Conservation (phyloP, 2,888 invertebrate genomes). For the Philaethria dido region DNA sequence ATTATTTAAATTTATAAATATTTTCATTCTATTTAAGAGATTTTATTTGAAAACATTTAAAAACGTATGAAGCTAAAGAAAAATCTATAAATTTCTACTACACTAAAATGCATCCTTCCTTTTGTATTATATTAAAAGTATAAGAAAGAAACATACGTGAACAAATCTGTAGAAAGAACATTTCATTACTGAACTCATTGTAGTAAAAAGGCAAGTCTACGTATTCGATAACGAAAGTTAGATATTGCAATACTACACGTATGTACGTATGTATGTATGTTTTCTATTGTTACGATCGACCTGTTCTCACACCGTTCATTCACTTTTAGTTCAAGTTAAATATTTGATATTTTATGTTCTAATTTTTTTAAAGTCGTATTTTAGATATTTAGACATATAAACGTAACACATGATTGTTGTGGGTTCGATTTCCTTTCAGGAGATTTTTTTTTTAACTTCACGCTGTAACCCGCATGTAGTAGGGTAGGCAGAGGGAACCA, state of each 20-base stretch:
- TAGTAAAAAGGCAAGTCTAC: conserved; percentile 10
- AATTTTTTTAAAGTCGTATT: no score
- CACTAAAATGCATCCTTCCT: neutral
- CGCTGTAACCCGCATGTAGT: no score
- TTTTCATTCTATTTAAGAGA: no score
- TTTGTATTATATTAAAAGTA: neutral
- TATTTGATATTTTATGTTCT: neutral
- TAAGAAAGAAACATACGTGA: neutral
- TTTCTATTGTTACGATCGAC: conserved; percentile 12
- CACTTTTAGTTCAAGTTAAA: neutral
- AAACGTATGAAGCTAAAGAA: no score
- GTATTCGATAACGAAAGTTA: conserved; percentile 21
- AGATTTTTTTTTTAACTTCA: no score
- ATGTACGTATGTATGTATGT: conserved; percentile 1
- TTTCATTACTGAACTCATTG: conserved; percentile 14
- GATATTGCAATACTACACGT: neutral
- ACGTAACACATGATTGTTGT: no score
- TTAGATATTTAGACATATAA: no score
- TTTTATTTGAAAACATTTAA: no score
- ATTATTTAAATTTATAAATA: no score
- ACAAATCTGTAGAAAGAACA: neutral
- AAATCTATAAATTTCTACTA: neutral
- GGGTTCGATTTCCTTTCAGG: no score
- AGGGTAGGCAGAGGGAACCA: no score
- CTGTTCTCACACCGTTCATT: conserved; percentile 13